Percentiles rank a stretch among this genome's conserved stretches.
phyloP scores from a whole-genome alignment of 2,797 vertebrate species.

The Etheostoma nigrum region DNA sequence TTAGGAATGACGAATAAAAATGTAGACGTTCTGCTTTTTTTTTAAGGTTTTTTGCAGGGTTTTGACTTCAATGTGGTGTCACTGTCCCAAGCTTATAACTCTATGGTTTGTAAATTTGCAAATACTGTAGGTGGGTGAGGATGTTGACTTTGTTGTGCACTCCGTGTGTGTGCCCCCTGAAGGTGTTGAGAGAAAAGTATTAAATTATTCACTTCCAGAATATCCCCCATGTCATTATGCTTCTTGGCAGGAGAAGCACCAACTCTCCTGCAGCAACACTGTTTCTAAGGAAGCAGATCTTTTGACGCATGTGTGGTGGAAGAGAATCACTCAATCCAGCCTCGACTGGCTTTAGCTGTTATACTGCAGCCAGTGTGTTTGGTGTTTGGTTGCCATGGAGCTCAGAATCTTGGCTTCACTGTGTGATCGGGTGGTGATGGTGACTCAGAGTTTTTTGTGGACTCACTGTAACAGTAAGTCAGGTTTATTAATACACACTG shows the following conservation, averaged over 20 bases:
- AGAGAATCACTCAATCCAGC: slow-evolving; percentile 32
- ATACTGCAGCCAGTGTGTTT: slow-evolving; percentile 56
- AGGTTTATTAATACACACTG: slow-evolving; percentile 64
- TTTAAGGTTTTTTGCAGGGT: background rate
- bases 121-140: slow-evolving; percentile 9
- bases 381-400: slow-evolving; percentile 82
- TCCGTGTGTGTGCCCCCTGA: background rate
- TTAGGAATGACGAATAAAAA: background rate
- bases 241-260: slow-evolving; percentile 6
- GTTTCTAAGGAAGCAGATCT: slow-evolving; percentile 37
- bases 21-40: background rate
- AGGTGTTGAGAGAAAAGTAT: slow-evolving; percentile 9
- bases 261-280: background rate
- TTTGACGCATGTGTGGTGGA: slow-evolving; percentile 48
- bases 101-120: slow-evolving; percentile 17
- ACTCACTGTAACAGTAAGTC: slow-evolving; percentile 52
- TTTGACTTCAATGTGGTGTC: background rate
- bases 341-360: slow-evolving; percentile 40
- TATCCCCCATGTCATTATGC: slow-evolving; percentile 1
- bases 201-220: background rate
- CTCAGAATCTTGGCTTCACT: slow-evolving; percentile 53
- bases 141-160: slow-evolving; percentile 10
- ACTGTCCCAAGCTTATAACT: slow-evolving; percentile 1
- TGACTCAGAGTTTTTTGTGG: slow-evolving; percentile 79
- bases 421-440: slow-evolving; percentile 66